Base-by-base conservation (phyloP, 2,797 vertebrate species). In the Carapus acus region DNA sequence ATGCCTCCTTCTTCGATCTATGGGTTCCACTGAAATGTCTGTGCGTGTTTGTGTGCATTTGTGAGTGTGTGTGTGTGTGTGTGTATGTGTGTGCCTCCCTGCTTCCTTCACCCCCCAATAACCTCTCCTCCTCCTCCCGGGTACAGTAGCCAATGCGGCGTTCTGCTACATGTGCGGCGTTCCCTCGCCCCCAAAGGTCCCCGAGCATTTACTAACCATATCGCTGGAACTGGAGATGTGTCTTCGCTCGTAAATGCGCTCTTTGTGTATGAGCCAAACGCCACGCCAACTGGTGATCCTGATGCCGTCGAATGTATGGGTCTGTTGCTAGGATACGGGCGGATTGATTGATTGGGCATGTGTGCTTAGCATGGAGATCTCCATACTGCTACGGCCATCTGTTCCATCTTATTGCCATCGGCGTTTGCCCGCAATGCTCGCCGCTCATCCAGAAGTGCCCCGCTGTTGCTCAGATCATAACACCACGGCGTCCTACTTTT, bases 1-100 rank as follows among this genome's bases (percentile, higher is more conserved):
- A 69, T 63, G 67, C 53, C 65, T 77, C 43, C 67, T 44, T 47
- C 61, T 62, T 78, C 58, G 67, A 51, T 71, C 41, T 54, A 55
- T 29, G 40, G 43, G 51, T 65, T 40, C 65, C 50, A 41, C 57
- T 64, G 50, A 64, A 48, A 44, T 50, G 51, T 45, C 45, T 43
- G 20, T 48, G 20, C 14, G 31, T 33, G 31, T 33, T 6, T 29
- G 27, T 29, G 27, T 29, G 27, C 11, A 47, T 57, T 42, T 16
- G 40, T 54, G 50, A 54, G 60, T 61, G n/a, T n/a, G n/a, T n/a
- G n/a, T n/a, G n/a, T n/a, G n/a, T n/a, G n/a, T n/a, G n/a, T n/a
- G n/a, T n/a, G n/a, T n/a, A n/a, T n/a, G n/a, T n/a, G n/a, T n/a
- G n/a, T n/a, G n/a, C n/a, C n/a, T n/a, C n/a, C n/a, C n/a, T n/a